Conservation (phyloP, 2,888 invertebrate species). For the Sussaba pulchella region DNA sequence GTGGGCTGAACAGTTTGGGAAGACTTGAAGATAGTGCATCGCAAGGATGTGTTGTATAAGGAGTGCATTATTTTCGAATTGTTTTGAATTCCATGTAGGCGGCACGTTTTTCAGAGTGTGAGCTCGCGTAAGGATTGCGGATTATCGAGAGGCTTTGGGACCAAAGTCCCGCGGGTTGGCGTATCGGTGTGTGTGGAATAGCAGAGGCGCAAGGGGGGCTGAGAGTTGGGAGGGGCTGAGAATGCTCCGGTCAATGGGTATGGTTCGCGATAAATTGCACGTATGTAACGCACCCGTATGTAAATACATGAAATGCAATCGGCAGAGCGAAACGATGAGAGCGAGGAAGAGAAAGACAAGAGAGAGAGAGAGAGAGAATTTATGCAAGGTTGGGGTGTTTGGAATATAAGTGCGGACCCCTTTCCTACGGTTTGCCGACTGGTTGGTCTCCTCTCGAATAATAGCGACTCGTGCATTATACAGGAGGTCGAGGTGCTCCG, state of each 20-base stretch:
- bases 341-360: constrained; percentile 12
- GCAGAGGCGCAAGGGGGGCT: background rate
- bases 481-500: constrained; percentile 45
- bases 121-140: background rate
- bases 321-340: constrained; percentile 38
- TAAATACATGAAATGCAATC: constrained; percentile 57
- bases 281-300: constrained; percentile 70
- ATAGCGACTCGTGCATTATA: constrained; percentile 45
- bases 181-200: constrained; percentile 40
- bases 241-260: constrained; percentile 48
- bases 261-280: constrained; percentile 64
- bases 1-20: too few relatives aligned
- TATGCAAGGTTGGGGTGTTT: background rate
- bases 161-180: constrained; percentile 40
- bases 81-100: too few relatives aligned
- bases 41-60: too few relatives aligned
- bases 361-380: background rate
- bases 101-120: too few relatives aligned
- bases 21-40: too few relatives aligned
- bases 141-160: constrained; percentile 36
- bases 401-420: constrained; percentile 28
- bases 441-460: constrained; percentile 19
- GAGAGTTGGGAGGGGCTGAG: constrained; percentile 10
- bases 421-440: constrained; percentile 42
- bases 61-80: too few relatives aligned